A percentile compares a stretch with the other conserved stretches of the same genome.
Conservation (phyloP, 2,797 vertebrate species). For the Dicrostonyx torquatus region DNA sequence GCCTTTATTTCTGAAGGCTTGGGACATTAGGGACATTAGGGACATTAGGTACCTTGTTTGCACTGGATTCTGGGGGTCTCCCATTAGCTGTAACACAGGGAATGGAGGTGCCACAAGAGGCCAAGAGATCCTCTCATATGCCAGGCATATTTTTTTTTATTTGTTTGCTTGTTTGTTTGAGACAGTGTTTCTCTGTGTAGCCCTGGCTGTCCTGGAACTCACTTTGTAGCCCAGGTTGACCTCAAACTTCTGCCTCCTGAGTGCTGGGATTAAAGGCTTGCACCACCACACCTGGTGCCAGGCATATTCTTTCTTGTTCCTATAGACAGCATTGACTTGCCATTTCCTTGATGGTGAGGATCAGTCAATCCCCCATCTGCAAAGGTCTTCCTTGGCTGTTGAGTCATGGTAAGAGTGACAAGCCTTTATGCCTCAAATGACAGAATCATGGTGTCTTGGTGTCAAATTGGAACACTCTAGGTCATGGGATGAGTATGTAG, state of each 20-base stretch:
- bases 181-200: neutral
- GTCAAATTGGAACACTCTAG: neutral
- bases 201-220: neutral
- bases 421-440: neutral
- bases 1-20: neutral
- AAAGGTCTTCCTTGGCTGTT: neutral
- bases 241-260: neutral
- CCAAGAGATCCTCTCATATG: rapidly evolving
- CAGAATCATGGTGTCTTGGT: neutral
- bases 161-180: neutral
- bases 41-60: no score
- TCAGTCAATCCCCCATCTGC: neutral
- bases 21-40: neutral
- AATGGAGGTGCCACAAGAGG: rapidly evolving
- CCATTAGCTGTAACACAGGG: neutral
- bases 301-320: rapidly evolving
- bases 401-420: neutral
- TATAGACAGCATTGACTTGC: rapidly evolving
- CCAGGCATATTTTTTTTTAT: rapidly evolving
- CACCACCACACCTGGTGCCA: neutral
- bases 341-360: no score
- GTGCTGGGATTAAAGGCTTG: neutral
- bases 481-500: neutral
- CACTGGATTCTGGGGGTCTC: neutral
- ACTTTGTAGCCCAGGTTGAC: neutral